phyloP scores from a whole-genome alignment of 2,113 vertebrate genomes.

The Sorex araneus region DNA sequence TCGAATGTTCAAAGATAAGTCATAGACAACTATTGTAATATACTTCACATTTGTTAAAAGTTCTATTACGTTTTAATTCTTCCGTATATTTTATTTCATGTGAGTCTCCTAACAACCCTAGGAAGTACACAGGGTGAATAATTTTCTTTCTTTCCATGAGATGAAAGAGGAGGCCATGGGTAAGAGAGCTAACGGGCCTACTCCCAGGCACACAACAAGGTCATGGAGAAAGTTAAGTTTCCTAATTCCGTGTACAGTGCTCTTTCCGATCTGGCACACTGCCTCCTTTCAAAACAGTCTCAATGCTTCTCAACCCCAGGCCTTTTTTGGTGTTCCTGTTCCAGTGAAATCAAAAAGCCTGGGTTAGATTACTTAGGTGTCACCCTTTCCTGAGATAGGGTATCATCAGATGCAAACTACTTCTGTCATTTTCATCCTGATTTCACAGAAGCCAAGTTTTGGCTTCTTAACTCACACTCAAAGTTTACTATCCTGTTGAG shows the following conservation, averaged over 20 bases:
- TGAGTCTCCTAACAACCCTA: background rate
- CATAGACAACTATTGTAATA: background rate
- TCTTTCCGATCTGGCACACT: background rate
- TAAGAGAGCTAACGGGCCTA: background rate
- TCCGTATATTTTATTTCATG: background rate
- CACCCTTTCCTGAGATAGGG: slow-evolving; percentile 18
- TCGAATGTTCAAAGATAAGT: background rate
- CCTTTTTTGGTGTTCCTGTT: slow-evolving; percentile 60
- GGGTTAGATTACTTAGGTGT: background rate
- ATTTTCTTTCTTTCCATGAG: background rate
- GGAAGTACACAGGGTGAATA: background rate
- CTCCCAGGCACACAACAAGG: background rate
- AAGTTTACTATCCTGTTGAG: slow-evolving; percentile 10
- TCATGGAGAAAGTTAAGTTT: background rate
- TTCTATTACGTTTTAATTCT: slow-evolving; percentile 32
- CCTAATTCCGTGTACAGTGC: background rate
- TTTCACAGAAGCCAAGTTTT: slow-evolving; percentile 57
- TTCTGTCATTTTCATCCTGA: slow-evolving; percentile 57
- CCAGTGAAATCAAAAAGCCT: background rate
- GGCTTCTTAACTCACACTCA: slow-evolving; percentile 44
- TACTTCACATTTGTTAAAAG: background rate
- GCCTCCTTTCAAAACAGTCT: slow-evolving; percentile 36
- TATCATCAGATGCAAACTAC: slow-evolving; percentile 13
- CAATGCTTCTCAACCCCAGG: background rate
- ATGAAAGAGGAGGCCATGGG: background rate